Percentiles rank a stretch among this genome's conserved stretches.
phyloP scores from a whole-genome alignment of 2,113 vertebrate genomes.

The Corythornis madagascariensis region DNA sequence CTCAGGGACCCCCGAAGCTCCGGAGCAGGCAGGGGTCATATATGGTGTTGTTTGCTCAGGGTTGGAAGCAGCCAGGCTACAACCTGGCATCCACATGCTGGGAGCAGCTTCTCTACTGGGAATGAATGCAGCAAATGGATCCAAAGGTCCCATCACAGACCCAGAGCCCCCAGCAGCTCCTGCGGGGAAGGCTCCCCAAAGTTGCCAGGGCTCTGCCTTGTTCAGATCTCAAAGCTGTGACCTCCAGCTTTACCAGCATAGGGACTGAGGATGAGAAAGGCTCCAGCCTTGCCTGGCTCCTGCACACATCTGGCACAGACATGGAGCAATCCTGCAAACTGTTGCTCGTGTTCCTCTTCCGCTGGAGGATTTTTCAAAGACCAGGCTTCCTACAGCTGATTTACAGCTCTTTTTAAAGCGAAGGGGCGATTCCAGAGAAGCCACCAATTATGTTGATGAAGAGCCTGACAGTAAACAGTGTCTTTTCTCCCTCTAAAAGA shows the following conservation, averaged over 20 bases:
- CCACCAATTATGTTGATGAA: conserved; percentile 70
- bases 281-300: background rate
- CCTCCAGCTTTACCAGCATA: background rate
- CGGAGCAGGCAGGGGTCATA: background rate
- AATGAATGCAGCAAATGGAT: background rate
- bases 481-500: conserved; percentile 47
- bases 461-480: conserved; percentile 62
- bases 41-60: background rate
- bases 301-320: conserved; percentile 53
- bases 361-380: conserved; percentile 19
- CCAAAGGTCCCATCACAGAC: background rate
- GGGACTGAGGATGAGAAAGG: background rate
- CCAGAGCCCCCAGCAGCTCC: background rate
- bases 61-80: background rate
- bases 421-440: conserved; percentile 5
- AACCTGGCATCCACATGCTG: background rate
- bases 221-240: background rate
- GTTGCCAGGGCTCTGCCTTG: rapidly evolving
- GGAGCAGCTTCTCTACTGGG: rapidly evolving
- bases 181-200: background rate
- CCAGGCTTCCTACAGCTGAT: conserved; percentile 60
- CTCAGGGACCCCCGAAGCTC: rapidly evolving
- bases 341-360: background rate
- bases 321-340: background rate
- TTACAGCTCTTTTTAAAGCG: conserved; percentile 37